Evolutionary conservation across 2,888 invertebrate genomes (phyloP), one percentile per base, ranked within the genome.

Genomic region (Diogma glabrata): DNA sequence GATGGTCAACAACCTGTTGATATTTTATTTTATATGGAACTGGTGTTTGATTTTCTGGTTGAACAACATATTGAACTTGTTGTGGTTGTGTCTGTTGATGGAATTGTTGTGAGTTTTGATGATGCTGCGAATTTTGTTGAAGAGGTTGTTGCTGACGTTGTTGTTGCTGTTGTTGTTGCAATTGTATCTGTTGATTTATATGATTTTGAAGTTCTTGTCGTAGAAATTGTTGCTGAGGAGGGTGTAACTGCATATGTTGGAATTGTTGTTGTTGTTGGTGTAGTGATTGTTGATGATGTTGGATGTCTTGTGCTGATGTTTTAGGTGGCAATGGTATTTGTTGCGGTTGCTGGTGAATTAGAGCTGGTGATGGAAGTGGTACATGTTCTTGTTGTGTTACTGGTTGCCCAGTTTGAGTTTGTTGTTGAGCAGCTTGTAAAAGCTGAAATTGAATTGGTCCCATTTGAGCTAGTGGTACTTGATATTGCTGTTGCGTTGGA

Each of bases 231-330:
- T 62, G 57, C 0, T 64, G 60, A 36, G 62, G 57, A 1, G 62
- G 56, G 28, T 69, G 66, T 23, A 64, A 63, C 2, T 67, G 60
- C 22, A 60, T 65, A 3, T 55, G 57, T 49, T 55, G 58, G 26
- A 50, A 52, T 51, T 66, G 66, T 22, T 60, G 57, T 38, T 33
- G 40, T 30, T 46, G 46, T 24, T 45, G 45, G 14, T 45, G 46
- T 4, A 16, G 22, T 9, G 22, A 24, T 24, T 24, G 46, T 12
- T 24, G 48, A 20, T 48, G 30, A 14, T 48, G 48, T 20, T 33
- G 48, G 5, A 20, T 17, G n/a, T 47, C 46, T 40, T 47, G 49
- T n/a, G n/a, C n/a, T n/a, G n/a, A n/a, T n/a, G n/a, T n/a, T 3
- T 50, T 38, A 43, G 52, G 52, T 20, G 52, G 49, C 33, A 50